Evolutionary conservation across 23 tunicate genomes (phyloP).

Genomic region (Phallusia fumigata): DNA sequence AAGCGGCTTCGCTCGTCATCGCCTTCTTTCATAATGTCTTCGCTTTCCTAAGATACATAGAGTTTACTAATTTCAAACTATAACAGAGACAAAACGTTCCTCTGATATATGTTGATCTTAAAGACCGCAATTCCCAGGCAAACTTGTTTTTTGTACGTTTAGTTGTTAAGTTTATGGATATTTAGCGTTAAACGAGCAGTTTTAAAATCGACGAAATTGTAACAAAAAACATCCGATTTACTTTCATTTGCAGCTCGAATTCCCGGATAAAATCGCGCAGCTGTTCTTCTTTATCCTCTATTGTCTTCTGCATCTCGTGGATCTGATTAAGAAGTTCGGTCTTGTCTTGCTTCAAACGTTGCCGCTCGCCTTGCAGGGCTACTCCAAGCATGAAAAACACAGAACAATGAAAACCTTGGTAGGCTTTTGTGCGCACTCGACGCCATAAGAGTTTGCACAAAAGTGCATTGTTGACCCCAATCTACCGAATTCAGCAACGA

Average conservation of each 20-base stretch:
- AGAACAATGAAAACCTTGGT: background rate
- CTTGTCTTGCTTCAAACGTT: conserved; percentile 54
- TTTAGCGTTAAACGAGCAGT: too few species aligned
- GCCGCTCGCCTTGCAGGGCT: conserved; percentile 59
- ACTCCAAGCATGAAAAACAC: background rate
- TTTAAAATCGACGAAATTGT: too few species aligned
- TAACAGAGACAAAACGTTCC: background rate
- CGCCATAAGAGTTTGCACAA: background rate
- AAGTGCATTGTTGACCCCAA: conserved; percentile 1
- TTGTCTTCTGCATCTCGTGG: conserved; percentile 78
- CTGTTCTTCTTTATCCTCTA: conserved; percentile 89
- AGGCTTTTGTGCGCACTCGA: background rate
- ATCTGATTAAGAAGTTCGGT: conserved; percentile 59
- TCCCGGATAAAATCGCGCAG: conserved; percentile 77
- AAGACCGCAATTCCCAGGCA: too few species aligned
- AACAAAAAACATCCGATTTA: background rate
- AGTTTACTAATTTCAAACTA: background rate
- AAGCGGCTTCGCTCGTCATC: conserved; percentile 57
- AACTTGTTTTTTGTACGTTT: too few species aligned
- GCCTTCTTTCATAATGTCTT: conserved; percentile 49
- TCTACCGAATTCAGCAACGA: background rate
- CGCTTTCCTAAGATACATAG: conserved; percentile 53
- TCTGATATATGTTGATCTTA: too few species aligned
- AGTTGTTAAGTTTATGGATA: too few species aligned
- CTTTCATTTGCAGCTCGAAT: conserved; percentile 68